Base-by-base conservation (phyloP, 2,113 vertebrate species). In the Vimba vimba region DNA sequence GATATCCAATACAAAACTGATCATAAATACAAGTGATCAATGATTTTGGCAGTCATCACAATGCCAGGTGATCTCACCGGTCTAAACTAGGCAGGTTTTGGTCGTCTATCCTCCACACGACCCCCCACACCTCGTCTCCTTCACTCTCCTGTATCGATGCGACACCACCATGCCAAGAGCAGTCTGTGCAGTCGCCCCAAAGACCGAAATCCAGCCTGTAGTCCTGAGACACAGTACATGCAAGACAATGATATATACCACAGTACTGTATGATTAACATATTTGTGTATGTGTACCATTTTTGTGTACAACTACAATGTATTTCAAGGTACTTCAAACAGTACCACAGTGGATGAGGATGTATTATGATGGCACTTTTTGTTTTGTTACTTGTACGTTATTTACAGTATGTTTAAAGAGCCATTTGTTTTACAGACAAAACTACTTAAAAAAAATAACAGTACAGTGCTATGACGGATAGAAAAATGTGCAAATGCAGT, bases 121-220 rank as follows among this genome's bases (percentile, higher is more conserved):
- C 92, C 57, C 98, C 97, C 97, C 97, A 99, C 0, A 98, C 97
- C 87, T 97, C 96, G 0, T 96, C 94, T 43, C 96, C 96, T 1
- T 95, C 95, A 89, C 94, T 95, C 77, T 92, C 88, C 86, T 93
- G 90, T 87, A 99, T 95, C 68, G 97, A 99, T 85, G 98, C 98
- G 87, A 94, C 95, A 50, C 96, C 96, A 87, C 97, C 97, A 25
- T 97, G 96, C 97, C 97, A 99, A 11, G 55, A 52, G 60, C 89
- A 92, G 82, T 92, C 92, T 25, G 82, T 91, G 66, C 88, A 91
- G 84, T 94, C 89, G 77, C 91, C 91, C 88, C 90, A 93, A 87
- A 95, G 92, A 86, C 97, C 97, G 92, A 99, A 99, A 86, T 95
- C 93, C 27, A 99, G 92, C 33, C 91, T 92, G 90, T 96, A 97